Conservation (phyloP, 37 sponge, comb jelly and placozoan genomes). For the Haliclona indistincta region DNA sequence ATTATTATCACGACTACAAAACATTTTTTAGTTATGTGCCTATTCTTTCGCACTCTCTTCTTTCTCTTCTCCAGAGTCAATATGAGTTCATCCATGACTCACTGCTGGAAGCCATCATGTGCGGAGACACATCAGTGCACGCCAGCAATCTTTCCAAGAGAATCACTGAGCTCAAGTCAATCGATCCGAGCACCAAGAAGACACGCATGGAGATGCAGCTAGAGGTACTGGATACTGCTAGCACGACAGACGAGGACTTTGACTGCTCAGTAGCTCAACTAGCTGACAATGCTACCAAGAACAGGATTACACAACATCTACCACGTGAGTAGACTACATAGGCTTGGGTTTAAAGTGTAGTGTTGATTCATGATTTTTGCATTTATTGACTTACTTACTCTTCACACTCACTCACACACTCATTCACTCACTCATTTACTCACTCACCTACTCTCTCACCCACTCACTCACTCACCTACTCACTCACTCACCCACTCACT, state of each 20-base stretch:
- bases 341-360: too few relatives aligned
- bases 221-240: slow-evolving; percentile 57
- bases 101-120: slow-evolving; percentile 82
- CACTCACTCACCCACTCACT: background rate
- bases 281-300: slow-evolving; percentile 71
- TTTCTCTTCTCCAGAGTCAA: slow-evolving; percentile 39
- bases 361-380: too few relatives aligned
- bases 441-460: background rate
- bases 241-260: slow-evolving; percentile 66
- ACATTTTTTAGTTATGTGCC: background rate
- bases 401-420: background rate
- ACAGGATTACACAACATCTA: slow-evolving; percentile 41
- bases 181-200: slow-evolving; percentile 27
- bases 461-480: background rate
- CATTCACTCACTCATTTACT: background rate
- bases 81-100: slow-evolving; percentile 85
- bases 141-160: slow-evolving; percentile 43
- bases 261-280: slow-evolving; percentile 62
- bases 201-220: slow-evolving; percentile 56
- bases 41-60: background rate
- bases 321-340: slow-evolving; percentile 50
- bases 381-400: background rate
- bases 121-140: slow-evolving; percentile 72
- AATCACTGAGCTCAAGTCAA: slow-evolving; percentile 2
- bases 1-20: background rate